Percentiles rank a stretch among this genome's conserved stretches.
Conservation (phyloP, 2,797 vertebrate genomes). For the Semaprochilodus insignis region DNA sequence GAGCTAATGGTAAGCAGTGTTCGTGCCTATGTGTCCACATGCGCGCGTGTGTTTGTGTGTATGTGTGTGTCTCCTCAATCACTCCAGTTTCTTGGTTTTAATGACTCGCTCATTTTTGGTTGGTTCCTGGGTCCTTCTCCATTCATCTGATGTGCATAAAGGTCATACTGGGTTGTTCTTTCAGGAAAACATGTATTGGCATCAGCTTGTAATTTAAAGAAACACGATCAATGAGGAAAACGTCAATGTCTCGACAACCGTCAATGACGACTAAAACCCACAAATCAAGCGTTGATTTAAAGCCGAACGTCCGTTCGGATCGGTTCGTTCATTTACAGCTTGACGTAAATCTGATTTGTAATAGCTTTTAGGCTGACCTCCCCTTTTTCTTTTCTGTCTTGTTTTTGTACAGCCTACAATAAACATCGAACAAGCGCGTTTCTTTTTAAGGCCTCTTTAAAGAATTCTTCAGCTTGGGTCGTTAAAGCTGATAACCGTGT, state of each 20-base stretch:
- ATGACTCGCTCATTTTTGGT: slow-evolving; percentile 43
- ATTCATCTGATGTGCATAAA: slow-evolving; percentile 27
- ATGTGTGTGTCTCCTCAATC: slow-evolving; percentile 7
- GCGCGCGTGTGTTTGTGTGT: slow-evolving; percentile 46
- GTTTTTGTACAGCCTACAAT: slow-evolving; percentile 12
- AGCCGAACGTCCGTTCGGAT: not conserved
- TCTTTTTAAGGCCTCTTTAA: slow-evolving; percentile 24
- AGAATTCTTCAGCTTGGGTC: slow-evolving; percentile 3
- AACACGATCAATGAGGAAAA: slow-evolving; percentile 53
- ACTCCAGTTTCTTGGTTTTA: slow-evolving; percentile 37
- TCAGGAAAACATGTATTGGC: slow-evolving; percentile 54
- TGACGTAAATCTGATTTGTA: slow-evolving; percentile 39
- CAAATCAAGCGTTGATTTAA: slow-evolving; percentile 58
- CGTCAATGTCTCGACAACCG: slow-evolving; percentile 51
- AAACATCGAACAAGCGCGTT: slow-evolving; percentile 21
- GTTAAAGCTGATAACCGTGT: slow-evolving; percentile 40
- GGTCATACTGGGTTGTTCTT: slow-evolving; percentile 39
- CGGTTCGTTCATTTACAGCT: slow-evolving; percentile 29
- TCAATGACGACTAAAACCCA: slow-evolving; percentile 51
- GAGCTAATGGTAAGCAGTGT: slow-evolving; percentile 92
- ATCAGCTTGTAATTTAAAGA: slow-evolving; percentile 55
- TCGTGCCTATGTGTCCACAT: slow-evolving; percentile 29
- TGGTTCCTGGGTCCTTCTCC: slow-evolving; percentile 13
- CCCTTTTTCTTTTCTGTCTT: slow-evolving; percentile 1
- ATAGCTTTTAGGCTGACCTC: slow-evolving; percentile 25